Percentiles rank a stretch among this genome's conserved stretches.
Conservation (phyloP, 2,888 invertebrate species). For the Geophilus truncorum region DNA sequence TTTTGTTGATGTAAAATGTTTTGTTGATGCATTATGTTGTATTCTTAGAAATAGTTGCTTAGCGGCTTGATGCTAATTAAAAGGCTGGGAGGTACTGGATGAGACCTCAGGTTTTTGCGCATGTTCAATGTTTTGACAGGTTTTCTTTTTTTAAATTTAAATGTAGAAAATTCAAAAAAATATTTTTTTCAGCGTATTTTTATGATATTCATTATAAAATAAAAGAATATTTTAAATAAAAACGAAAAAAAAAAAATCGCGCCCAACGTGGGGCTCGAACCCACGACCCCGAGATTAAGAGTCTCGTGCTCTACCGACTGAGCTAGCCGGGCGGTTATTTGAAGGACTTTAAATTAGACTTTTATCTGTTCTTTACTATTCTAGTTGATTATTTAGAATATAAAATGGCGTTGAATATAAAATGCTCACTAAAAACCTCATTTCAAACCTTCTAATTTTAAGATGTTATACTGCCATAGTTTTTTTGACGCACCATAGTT, state of each 20-base stretch:
- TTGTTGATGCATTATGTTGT: background rate
- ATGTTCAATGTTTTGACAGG: background rate
- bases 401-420: too few species aligned
- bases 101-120: too few species aligned
- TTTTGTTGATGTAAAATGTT: too few species aligned
- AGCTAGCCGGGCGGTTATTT: constrained; percentile 49
- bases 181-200: too few species aligned
- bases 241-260: background rate
- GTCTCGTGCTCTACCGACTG: constrained; percentile 57
- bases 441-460: too few species aligned
- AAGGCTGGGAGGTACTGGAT: background rate
- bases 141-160: background rate
- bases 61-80: background rate
- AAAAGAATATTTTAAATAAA: background rate
- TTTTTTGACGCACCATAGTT: too few species aligned
- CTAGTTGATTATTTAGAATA: too few species aligned
- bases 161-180: too few species aligned
- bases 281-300: constrained; percentile 59
- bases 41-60: background rate
- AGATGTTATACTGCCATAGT: too few species aligned
- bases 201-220: too few species aligned
- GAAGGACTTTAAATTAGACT: background rate
- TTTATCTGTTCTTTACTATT: background rate
- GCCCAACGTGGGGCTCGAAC: constrained; percentile 59
- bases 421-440: too few species aligned